phyloP scores from a whole-genome alignment of 2,113 vertebrate species.

The Galbula dea region DNA sequence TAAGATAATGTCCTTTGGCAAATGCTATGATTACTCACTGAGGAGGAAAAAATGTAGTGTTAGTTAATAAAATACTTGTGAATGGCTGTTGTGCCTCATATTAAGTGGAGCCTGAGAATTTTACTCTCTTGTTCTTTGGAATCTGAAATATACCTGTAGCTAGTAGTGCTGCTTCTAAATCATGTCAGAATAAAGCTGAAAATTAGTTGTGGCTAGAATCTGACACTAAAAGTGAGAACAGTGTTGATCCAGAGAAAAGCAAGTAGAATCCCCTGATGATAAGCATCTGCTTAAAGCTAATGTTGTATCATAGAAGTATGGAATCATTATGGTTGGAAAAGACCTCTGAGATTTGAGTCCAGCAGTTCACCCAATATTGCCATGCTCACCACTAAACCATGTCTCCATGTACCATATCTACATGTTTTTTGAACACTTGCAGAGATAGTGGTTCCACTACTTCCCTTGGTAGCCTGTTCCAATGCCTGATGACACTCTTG shows the following conservation, averaged over 20 bases:
- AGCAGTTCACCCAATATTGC: too few relatives aligned
- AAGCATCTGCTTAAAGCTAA: neutral
- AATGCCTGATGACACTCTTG: too few relatives aligned
- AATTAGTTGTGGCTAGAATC: neutral
- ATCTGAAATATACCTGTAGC: neutral
- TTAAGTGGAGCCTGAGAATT: neutral
- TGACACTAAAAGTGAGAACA: neutral
- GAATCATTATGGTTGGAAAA: too few relatives aligned
- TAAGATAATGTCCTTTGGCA: neutral
- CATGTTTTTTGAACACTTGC: too few relatives aligned
- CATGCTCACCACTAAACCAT: too few relatives aligned
- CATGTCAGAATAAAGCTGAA: neutral
- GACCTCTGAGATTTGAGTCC: too few relatives aligned
- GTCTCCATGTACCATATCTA: too few relatives aligned
- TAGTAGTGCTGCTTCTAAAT: neutral
- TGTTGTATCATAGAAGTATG: too few relatives aligned
- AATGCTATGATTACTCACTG: neutral
- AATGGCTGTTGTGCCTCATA: neutral
- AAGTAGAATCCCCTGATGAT: neutral
- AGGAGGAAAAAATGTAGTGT: fast-evolving
- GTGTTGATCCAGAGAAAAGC: neutral
- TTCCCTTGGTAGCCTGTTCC: too few relatives aligned
- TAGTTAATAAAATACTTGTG: neutral
- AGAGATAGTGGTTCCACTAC: too few relatives aligned
- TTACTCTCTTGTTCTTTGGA: neutral